phyloP scores from a whole-genome alignment of 2,113 vertebrate species.

The Axis porcinus region DNA sequence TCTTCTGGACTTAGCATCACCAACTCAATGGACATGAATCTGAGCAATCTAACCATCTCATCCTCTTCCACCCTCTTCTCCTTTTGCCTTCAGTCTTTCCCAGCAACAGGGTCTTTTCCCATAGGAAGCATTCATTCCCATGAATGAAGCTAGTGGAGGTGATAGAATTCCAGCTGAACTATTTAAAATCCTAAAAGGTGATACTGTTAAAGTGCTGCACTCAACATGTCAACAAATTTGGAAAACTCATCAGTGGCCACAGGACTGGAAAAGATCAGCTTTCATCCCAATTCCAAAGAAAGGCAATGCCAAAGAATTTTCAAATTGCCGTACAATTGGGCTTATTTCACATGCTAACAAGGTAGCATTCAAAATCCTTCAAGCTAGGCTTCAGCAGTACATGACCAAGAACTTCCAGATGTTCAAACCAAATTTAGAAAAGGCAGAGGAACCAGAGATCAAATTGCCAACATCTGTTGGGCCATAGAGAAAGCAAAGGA shows the following conservation, averaged over 20 bases:
- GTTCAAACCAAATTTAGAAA: background rate
- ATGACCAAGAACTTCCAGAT: background rate
- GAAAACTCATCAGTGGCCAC: background rate
- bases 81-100: background rate
- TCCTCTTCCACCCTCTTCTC: background rate
- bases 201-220: background rate
- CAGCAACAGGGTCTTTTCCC: background rate
- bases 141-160: background rate
- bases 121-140: background rate
- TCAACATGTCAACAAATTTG: background rate
- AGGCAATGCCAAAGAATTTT: background rate
- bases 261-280: background rate
- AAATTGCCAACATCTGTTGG: background rate
- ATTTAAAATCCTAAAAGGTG: background rate
- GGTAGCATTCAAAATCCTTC: background rate
- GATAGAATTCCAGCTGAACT: background rate
- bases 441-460: background rate
- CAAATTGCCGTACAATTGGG: background rate
- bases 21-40: background rate
- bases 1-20: background rate
- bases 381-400: background rate
- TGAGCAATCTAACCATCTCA: background rate
- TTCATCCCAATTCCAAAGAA: background rate
- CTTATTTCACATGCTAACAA: background rate
- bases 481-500: background rate